These are phyloP conservation scores for Ictalurus punctatus DNA, from an alignment of 2,113 vertebrate species.

Conservation along the genomic window DNA sequence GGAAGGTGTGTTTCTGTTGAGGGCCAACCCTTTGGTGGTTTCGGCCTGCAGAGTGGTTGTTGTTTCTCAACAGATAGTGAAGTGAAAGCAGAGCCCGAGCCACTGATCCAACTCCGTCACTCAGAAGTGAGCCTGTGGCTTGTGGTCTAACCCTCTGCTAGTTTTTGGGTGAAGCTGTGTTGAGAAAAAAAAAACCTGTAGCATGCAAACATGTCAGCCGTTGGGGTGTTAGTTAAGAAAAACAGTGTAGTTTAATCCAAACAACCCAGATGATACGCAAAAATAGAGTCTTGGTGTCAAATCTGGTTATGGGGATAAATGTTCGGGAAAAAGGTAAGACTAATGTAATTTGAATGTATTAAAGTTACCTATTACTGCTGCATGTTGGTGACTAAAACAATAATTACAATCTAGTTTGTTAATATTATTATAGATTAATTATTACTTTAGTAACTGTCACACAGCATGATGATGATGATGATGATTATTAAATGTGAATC, in stretches of 20 bases:
- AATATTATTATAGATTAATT: not conserved
- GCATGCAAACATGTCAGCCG: not conserved
- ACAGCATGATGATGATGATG: not conserved
- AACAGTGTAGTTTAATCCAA: not conserved
- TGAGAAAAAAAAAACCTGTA: conserved; percentile 26
- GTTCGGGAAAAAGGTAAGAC: not conserved
- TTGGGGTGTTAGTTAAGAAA: not conserved
- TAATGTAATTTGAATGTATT: not conserved
- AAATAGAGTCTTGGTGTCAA: not conserved
- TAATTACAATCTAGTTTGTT: not conserved
- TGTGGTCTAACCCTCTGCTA: conserved; percentile 55
- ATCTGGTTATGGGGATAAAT: not conserved
- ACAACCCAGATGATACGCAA: not conserved
- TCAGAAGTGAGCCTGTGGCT: conserved; percentile 60
- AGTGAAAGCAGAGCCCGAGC: conserved; percentile 52
- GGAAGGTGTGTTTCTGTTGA: conserved; percentile 30
- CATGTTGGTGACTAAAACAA: not conserved
- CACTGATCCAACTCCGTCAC: conserved; percentile 59
- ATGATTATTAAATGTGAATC: not conserved
- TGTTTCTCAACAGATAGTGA: conserved; percentile 53
- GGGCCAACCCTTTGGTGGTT: conserved; percentile 3
- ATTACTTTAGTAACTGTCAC: not conserved
- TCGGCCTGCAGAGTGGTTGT: conserved; percentile 48
- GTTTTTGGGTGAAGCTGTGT: conserved; percentile 16
- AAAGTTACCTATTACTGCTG: not conserved